Evolutionary conservation across 2,888 invertebrate species (phyloP), one percentile per base, ranked within the genome.

Genomic region (Rhagonycha lutea): DNA sequence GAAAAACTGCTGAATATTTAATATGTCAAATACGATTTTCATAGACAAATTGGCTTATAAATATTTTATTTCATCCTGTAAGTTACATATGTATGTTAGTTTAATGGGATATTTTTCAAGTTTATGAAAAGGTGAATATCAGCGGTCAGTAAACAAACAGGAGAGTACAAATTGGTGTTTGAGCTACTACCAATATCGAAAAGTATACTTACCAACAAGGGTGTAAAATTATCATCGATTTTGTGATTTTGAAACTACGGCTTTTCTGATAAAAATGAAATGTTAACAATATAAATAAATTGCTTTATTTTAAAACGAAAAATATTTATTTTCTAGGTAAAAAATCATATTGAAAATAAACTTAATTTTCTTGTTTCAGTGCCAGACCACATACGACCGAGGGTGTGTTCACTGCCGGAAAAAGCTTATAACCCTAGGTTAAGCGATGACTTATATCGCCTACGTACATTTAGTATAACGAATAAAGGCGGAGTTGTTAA

Each of bases 401-500:
- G 96, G 3, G 96, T 96, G 0, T 95, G 95, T 87, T 95, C 95
- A 14, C 88, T 96, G 61, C 96, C 96, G 0, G 96, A 96, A 88
- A 94, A 95, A 85, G 93, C 95, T 0, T 95, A 95, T 90, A 96
- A 96, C 88, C 96, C 96, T 14, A 91, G 95, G 1, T 90, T 92
- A 14, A 94, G 95, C 65, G 96, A 96, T 83, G 96, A 96, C 88
- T 90, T 96, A 74, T 96, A 96, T 89, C 91, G 96, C 29, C 90
- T 96, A 76, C 88, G 96, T 1, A 95, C 94, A 75, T 96, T 96
- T 89, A 95, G 94, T 86, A 96, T 96, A 85, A 95, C 94, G 71
- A 94, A 94, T 85, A 96, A 96, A 86, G 96, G 96, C 0, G 93
- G 94, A 14, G 95, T 96, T 29, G 95, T 96, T 80, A 96, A 96